Evolutionary conservation across 2,888 invertebrate species (phyloP).

Genomic region (Aphidoletes aphidimyza): DNA sequence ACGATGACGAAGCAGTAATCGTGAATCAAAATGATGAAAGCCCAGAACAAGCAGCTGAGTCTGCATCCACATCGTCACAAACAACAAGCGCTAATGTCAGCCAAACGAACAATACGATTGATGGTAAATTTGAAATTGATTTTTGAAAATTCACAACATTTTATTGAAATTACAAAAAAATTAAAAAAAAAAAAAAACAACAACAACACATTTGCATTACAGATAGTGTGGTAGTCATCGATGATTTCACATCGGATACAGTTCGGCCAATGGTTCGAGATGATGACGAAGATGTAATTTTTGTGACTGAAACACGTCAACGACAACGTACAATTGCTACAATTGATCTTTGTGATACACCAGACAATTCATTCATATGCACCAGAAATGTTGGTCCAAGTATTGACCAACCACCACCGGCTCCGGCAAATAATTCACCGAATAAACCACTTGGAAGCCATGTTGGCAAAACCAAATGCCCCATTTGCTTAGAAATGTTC

Average conservation of each 20-base stretch:
- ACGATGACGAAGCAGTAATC: not conserved
- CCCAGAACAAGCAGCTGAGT: not conserved
- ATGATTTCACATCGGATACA: not conserved
- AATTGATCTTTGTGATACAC: conserved; percentile 16
- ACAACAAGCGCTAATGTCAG: not conserved
- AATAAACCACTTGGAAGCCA: not conserved
- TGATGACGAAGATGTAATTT: conserved; percentile 57
- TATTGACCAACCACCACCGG: not conserved
- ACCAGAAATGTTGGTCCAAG: not conserved
- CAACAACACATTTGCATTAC: not conserved
- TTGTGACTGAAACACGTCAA: not conserved
- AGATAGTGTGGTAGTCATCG: conserved; percentile 8
- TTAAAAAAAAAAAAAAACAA: not conserved
- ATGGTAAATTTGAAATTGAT: conserved; percentile 22
- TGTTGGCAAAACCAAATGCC: conserved; percentile 55
- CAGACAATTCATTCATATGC: not conserved
- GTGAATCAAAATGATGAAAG: not conserved
- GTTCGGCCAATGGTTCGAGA: conserved; percentile 47
- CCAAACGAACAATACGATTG: not conserved
- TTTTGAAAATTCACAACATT: not conserved
- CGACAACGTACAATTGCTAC: not conserved
- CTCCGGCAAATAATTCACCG: not conserved
- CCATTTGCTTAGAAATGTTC: conserved; percentile 58
- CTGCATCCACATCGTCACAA: not conserved
- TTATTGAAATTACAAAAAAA: too few species aligned